Conservation (phyloP, 2,113 vertebrate genomes). For the Spilogale gracilis region DNA sequence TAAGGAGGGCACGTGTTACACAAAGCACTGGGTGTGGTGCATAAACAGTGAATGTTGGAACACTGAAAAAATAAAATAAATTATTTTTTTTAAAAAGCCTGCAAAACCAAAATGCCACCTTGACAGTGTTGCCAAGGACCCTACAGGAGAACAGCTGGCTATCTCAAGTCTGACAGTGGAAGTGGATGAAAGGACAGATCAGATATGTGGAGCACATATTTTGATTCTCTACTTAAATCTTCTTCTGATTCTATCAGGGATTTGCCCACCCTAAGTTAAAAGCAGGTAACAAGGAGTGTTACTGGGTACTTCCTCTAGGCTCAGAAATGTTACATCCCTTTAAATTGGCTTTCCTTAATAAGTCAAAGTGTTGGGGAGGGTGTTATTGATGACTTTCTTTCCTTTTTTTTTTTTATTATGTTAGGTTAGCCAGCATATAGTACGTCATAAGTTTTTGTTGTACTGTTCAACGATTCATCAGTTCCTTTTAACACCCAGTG, state of each 20-base stretch:
- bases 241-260: background rate
- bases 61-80: too few species aligned
- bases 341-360: slow-evolving; percentile 18
- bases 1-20: too few species aligned
- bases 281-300: background rate
- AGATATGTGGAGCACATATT: background rate
- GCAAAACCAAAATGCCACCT: background rate
- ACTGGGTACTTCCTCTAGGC: background rate
- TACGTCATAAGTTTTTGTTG: background rate
- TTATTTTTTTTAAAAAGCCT: too few species aligned
- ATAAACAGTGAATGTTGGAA: too few species aligned
- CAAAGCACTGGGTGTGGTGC: too few species aligned
- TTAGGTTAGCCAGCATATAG: background rate
- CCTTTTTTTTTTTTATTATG: background rate
- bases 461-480: background rate
- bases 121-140: background rate
- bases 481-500: background rate
- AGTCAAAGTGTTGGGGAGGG: background rate
- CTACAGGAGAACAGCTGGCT: background rate
- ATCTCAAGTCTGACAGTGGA: background rate
- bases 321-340: background rate
- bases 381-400: background rate
- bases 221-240: background rate
- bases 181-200: background rate
- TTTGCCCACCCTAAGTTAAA: background rate